Base-by-base conservation (phyloP, 53 echinoderm and acorn worm species). In the Arbacia lixula region DNA sequence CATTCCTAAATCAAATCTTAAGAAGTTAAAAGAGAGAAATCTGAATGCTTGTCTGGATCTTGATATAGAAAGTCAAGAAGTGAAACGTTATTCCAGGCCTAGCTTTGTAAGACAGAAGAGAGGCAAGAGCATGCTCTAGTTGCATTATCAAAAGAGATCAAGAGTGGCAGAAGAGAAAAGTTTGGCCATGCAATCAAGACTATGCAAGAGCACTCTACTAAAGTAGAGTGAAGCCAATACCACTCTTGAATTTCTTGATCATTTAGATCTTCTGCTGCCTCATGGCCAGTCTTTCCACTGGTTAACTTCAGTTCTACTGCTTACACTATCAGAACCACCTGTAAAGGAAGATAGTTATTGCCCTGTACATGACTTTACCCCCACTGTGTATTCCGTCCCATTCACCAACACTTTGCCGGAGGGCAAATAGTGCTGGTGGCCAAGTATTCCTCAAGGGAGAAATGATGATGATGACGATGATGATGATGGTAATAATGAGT, bases 381-480 rank as follows among this genome's bases (percentile, higher is more conserved):
- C 6, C 2, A 36, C 17, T 6, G 10, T 36, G n/a, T 66, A 12
- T 36, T 66, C 35, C 38, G 21, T 35, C 60, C 64, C 64, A 29
- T 60, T 78, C 60, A 57, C 79, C 79, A 78, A 78, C 79, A 78
- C 28, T 75, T 78, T 78, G 79, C 79, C 79, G 6, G 22, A 33
- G 79, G 79, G 79, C 79, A 78, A 78, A 78, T 40, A 38, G 12
- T 60, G 79, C 79, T 78, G 79, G 79, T 78, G 79, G 79, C 79
- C 79, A 78, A 78, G 79, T 78, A 78, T 22, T 41, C 31, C 37
- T 58, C 76, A 57, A 78, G 60, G 38, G 60, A 53, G 75, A 75
- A 36, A 75, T 6, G 36, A 14, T 75, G 52, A 75, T 27, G 24
- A 24, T 75, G 34, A 35, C 53, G 36, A 25, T 75, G 75, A 75